Evolutionary conservation across 2,113 vertebrate genomes (phyloP).

Genomic region (Urocynchramus pylzowi): DNA sequence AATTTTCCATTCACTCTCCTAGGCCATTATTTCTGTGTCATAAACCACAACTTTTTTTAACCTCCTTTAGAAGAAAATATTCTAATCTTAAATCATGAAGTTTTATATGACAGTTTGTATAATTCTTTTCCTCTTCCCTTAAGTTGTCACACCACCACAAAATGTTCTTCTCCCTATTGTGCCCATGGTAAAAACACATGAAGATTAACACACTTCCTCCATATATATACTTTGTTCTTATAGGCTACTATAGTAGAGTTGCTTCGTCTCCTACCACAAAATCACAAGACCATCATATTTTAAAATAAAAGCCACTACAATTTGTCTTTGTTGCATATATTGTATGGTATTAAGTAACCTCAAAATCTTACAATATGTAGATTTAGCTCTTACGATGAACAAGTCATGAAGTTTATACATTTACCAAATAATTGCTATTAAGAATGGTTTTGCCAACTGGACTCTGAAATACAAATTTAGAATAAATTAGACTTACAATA

Average conservation of each 20-base stretch:
- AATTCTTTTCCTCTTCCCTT: not conserved
- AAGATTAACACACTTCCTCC: not conserved
- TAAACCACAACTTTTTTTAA: not conserved
- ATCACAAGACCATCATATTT: not conserved
- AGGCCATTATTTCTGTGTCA: not conserved
- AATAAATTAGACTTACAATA: not conserved
- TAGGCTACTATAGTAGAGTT: not conserved
- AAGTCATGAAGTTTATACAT: not conserved
- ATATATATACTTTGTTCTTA: not conserved
- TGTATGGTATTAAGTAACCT: not conserved
- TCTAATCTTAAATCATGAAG: not conserved
- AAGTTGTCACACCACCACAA: not conserved
- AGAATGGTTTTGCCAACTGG: not conserved
- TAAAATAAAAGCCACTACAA: not conserved
- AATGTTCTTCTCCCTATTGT: not conserved
- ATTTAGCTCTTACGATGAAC: not conserved
- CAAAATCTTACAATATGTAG: not conserved
- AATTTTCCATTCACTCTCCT: not conserved
- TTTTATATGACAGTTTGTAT: not conserved
- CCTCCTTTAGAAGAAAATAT: not conserved
- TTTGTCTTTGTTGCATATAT: not conserved
- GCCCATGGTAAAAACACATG: not conserved
- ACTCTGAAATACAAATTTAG: not conserved
- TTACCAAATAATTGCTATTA: not conserved
- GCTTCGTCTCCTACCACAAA: not conserved